These are phyloP conservation scores for Galagoides demidoff DNA, from an alignment of 2,797 vertebrate genomes.

Conservation along the genomic window DNA sequence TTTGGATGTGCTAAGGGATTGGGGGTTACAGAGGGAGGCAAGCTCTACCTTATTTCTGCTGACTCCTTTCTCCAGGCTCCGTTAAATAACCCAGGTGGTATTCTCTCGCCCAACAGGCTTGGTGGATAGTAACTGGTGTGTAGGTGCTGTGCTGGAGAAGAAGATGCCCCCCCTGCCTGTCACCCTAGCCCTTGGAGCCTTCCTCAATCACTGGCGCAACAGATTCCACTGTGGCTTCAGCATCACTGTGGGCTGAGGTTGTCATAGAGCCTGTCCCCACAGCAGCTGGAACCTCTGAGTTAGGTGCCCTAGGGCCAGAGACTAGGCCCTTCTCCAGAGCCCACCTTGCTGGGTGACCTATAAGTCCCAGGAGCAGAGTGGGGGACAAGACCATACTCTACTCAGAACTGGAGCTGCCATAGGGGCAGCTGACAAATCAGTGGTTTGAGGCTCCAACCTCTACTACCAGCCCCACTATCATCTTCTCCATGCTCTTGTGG, in stretches of 20 bases:
- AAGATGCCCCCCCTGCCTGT: constrained; percentile 94
- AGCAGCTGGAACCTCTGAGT: constrained; percentile 45
- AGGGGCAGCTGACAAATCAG: constrained; percentile 3
- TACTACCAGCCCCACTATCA: neutral
- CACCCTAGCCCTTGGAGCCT: constrained; percentile 96
- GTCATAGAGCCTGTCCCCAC: neutral
- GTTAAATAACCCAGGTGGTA: neutral
- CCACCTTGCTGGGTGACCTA: constrained; percentile 32
- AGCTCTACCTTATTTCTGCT: neutral
- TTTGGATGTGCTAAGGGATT: neutral
- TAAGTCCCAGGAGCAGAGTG: constrained; percentile 51
- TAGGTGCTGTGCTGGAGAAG: constrained; percentile 96
- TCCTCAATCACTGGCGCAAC: constrained; percentile 96
- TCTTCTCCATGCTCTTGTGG: constrained; percentile 1
- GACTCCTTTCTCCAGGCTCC: neutral
- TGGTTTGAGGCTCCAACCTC: constrained; percentile 2
- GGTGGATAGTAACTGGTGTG: constrained; percentile 96
- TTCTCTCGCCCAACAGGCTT: constrained; percentile 88
- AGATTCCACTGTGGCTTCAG: constrained; percentile 93
- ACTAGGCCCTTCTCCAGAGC: constrained; percentile 53
- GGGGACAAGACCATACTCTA: neutral
- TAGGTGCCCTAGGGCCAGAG: constrained; percentile 57
- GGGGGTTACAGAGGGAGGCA: neutral
- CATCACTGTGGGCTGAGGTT: constrained; percentile 87
- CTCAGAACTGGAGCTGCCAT: constrained; percentile 60